Percentiles rank a stretch among this genome's conserved stretches.
Conservation (phyloP, 1,140 invertebrate genomes). For the Cataglyphis hispanica region DNA sequence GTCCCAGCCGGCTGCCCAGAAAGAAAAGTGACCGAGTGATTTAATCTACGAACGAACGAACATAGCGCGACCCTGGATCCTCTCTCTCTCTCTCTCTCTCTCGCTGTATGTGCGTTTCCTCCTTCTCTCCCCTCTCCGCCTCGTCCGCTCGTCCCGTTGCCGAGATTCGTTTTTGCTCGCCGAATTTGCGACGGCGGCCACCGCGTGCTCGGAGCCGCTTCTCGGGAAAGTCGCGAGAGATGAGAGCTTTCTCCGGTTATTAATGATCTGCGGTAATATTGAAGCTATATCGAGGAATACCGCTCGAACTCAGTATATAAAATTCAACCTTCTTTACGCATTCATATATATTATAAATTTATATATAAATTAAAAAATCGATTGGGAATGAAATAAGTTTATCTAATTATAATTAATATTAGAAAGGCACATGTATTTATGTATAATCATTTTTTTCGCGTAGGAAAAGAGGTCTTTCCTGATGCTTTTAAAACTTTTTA, state of each 20-base stretch:
- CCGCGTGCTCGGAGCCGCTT: conserved; percentile 7
- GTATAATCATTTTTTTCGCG: not conserved
- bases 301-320: not conserved
- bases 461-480: not conserved
- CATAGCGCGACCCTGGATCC: conserved; percentile 66
- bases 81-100: conserved; percentile 34
- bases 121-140: conserved; percentile 43
- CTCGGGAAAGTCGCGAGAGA: conserved; percentile 43
- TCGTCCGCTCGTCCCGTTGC: conserved; percentile 49
- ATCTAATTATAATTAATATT: too few species aligned
- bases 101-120: conserved; percentile 41
- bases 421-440: not conserved
- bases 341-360: too few species aligned
- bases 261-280: not conserved
- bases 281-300: not conserved
- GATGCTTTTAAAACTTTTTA: too few species aligned
- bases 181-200: conserved; percentile 49
- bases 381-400: too few species aligned
- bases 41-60: conserved; percentile 78
- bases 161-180: conserved; percentile 69
- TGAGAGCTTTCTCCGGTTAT: conserved; percentile 9
- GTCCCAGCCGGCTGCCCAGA: conserved; percentile 78
- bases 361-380: too few species aligned
- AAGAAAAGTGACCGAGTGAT: conserved; percentile 83
- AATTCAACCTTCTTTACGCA: too few species aligned